Percentiles rank a stretch among this genome's conserved stretches.
These are phyloP conservation scores for Goniozus legneri DNA, from an alignment of 1,140 invertebrate genomes.

Conservation along the genomic window DNA sequence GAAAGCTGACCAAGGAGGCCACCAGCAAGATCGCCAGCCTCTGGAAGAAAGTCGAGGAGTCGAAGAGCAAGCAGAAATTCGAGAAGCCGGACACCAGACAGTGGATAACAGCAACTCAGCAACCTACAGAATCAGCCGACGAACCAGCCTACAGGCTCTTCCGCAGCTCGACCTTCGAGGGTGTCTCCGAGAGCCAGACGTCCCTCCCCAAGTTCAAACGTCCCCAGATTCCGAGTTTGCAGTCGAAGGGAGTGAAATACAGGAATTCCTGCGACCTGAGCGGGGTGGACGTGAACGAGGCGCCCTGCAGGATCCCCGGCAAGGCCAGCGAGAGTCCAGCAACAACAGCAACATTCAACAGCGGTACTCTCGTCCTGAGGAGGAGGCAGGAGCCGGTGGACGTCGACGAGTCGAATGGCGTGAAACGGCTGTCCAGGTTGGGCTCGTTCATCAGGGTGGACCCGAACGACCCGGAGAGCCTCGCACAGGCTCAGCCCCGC, in stretches of 20 bases:
- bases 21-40: constrained; percentile 84
- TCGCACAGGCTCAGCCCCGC: constrained; percentile 17
- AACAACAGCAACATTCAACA: constrained; percentile 19
- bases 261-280: constrained; percentile 44
- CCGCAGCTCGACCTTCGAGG: constrained; percentile 71
- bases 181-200: constrained; percentile 48
- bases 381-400: constrained; percentile 20
- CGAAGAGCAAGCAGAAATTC: constrained; percentile 58
- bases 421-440: constrained; percentile 53
- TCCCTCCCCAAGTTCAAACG: constrained; percentile 13
- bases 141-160: constrained; percentile 54
- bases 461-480: constrained; percentile 27
- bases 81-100: constrained; percentile 62
- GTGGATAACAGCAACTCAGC: constrained; percentile 56
- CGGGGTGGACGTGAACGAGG: constrained; percentile 29
- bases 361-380: constrained; percentile 28
- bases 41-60: constrained; percentile 82
- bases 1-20: constrained; percentile 63
- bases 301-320: constrained; percentile 33
- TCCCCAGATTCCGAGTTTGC: constrained; percentile 12
- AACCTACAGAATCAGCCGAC: constrained; percentile 24
- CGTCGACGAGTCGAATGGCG: constrained; percentile 15
- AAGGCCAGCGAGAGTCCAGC: constrained; percentile 26
- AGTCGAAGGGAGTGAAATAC: constrained; percentile 24
- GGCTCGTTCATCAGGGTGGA: constrained; percentile 53